Evolutionary conservation across 2,888 invertebrate species (phyloP).

Genomic region (Tetropium fuscum): DNA sequence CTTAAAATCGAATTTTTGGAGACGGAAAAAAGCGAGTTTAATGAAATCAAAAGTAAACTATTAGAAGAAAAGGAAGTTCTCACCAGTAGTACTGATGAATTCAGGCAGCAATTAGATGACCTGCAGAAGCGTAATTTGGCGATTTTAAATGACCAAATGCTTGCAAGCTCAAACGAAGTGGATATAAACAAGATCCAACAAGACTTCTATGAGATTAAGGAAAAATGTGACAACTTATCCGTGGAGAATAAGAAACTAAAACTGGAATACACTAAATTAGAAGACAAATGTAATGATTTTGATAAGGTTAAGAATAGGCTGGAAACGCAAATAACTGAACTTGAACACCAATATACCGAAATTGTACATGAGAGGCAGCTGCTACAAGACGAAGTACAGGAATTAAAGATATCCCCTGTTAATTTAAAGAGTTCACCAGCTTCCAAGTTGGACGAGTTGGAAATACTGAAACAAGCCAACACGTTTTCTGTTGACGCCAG

Average conservation of each 20-base stretch:
- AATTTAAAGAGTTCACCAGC: slow-evolving; percentile 38
- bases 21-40: slow-evolving; percentile 39
- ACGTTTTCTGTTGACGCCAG: slow-evolving; percentile 24
- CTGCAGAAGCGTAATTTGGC: slow-evolving; percentile 15
- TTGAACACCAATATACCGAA: slow-evolving; percentile 59
- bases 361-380: slow-evolving; percentile 60
- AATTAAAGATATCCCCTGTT: slow-evolving; percentile 60
- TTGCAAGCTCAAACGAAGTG: slow-evolving; percentile 24
- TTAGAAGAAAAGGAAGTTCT: slow-evolving; percentile 27
- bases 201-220: slow-evolving; percentile 51
- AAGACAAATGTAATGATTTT: slow-evolving; percentile 48
- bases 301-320: slow-evolving; percentile 50
- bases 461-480: slow-evolving; percentile 46
- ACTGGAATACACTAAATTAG: slow-evolving; percentile 47
- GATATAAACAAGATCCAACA: slow-evolving; percentile 46
- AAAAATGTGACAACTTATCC: slow-evolving; percentile 49
- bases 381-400: slow-evolving; percentile 61
- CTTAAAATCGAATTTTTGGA: slow-evolving; percentile 51
- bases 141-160: slow-evolving; percentile 10
- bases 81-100: slow-evolving; percentile 25
- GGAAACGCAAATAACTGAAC: slow-evolving; percentile 54
- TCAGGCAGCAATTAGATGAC: slow-evolving; percentile 9
- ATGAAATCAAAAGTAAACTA: slow-evolving; percentile 24
- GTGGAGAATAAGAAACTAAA: slow-evolving; percentile 52
- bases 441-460: slow-evolving; percentile 44